phyloP scores from a whole-genome alignment of 1,140 invertebrate genomes.

The Latrodectus geometricus region DNA sequence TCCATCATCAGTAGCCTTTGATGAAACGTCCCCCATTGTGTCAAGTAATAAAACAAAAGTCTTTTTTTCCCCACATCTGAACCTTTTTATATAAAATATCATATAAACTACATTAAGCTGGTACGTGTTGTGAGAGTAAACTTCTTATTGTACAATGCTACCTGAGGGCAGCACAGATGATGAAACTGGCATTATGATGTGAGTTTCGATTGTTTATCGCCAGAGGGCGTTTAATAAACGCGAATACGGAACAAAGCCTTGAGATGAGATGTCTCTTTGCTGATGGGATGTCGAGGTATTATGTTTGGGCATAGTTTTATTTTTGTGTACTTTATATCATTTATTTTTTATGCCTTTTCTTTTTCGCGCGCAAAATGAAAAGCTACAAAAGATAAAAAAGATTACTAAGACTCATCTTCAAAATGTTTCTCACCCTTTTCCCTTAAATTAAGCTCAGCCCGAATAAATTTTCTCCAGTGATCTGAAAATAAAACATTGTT shows the following conservation, averaged over 20 bases:
- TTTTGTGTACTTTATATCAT: background rate
- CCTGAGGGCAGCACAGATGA: constrained; percentile 46
- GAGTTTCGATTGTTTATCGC: constrained; percentile 50
- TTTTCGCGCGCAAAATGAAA: too few relatives aligned
- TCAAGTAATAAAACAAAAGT: constrained; percentile 53
- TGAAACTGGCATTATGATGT: constrained; percentile 46
- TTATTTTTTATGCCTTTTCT: background rate
- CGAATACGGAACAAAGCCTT: constrained; percentile 32
- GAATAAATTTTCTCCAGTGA: too few relatives aligned
- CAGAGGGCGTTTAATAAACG: constrained; percentile 55
- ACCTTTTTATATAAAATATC: constrained; percentile 57
- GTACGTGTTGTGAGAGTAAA: constrained; percentile 37
- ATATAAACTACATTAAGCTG: constrained; percentile 50
- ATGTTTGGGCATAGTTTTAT: constrained; percentile 31
- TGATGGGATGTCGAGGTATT: constrained; percentile 56
- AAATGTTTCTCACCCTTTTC: too few relatives aligned
- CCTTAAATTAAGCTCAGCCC: too few relatives aligned
- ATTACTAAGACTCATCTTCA: too few relatives aligned
- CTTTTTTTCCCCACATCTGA: constrained; percentile 15
- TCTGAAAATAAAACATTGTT: too few relatives aligned
- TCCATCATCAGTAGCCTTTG: constrained; percentile 21
- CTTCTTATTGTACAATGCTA: constrained; percentile 30
- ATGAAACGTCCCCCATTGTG: constrained; percentile 47
- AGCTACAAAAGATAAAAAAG: too few relatives aligned
- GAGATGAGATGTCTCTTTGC: constrained; percentile 53